Evolutionary conservation across 2,797 vertebrate genomes (phyloP).

Genomic region (Alectoris magna): DNA sequence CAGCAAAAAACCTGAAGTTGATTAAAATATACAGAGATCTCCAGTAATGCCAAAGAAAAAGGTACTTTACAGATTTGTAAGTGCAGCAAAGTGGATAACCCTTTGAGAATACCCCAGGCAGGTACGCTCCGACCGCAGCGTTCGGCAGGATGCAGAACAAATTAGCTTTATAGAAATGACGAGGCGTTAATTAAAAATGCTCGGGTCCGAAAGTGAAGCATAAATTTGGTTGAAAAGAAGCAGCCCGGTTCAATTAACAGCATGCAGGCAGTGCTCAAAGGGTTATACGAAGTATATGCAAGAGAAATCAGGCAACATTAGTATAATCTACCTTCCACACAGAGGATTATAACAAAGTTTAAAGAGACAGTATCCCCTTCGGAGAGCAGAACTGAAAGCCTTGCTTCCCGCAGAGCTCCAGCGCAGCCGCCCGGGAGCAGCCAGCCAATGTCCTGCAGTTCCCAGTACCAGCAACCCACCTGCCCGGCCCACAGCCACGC

Average conservation of each 20-base stretch:
- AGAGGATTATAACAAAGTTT: constrained; percentile 78
- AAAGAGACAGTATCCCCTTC: constrained; percentile 91
- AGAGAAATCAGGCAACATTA: constrained; percentile 80
- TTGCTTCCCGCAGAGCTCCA: background rate
- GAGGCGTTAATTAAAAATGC: constrained; percentile 13
- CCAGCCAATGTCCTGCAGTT: background rate
- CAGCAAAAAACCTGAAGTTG: constrained; percentile 76
- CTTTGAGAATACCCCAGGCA: constrained; percentile 81
- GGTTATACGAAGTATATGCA: constrained; percentile 83
- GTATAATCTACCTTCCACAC: constrained; percentile 76
- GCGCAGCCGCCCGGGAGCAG: background rate
- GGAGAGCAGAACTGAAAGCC: constrained; percentile 25
- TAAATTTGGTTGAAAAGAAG: constrained; percentile 60
- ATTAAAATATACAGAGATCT: constrained; percentile 86
- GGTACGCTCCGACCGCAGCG: constrained; percentile 39
- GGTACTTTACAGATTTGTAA: constrained; percentile 78
- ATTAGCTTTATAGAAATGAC: background rate
- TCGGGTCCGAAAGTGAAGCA: background rate
- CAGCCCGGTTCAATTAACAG: constrained; percentile 62
- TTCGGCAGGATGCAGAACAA: background rate
- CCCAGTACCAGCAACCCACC: background rate
- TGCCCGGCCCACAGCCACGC: constrained; percentile 24
- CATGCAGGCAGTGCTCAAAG: constrained; percentile 87
- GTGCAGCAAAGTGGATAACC: constrained; percentile 82
- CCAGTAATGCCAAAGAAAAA: constrained; percentile 82